Percentiles rank a stretch among this genome's conserved stretches.
These are phyloP conservation scores for Folsomia manolachei DNA, from an alignment of 2,888 invertebrate genomes.

Conservation along the genomic window DNA sequence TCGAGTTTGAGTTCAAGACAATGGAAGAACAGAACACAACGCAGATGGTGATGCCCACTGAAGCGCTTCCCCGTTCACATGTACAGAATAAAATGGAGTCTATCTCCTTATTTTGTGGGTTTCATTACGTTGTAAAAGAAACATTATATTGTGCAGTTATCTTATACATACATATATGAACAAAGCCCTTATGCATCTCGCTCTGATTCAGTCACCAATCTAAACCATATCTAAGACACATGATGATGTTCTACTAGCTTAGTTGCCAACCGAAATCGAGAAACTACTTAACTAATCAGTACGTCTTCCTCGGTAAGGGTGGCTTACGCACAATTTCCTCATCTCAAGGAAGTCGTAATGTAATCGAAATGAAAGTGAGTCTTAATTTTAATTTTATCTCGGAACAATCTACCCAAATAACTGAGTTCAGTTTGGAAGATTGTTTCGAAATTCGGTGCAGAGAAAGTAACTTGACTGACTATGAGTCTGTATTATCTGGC, in stretches of 20 bases:
- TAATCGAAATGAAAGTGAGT: neutral
- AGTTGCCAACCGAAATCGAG: neutral
- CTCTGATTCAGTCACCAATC: no score
- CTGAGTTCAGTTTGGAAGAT: neutral
- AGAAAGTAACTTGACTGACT: neutral
- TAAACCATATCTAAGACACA: no score
- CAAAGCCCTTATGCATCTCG: no score
- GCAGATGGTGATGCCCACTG: conserved; percentile 2
- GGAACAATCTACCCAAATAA: neutral
- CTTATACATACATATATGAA: no score
- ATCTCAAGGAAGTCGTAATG: neutral
- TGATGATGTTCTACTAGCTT: neutral
- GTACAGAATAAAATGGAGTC: no score
- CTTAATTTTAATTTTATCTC: conserved; percentile 8
- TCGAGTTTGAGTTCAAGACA: no score
- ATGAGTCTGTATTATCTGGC: no score
- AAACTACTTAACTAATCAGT: conserved; percentile 4
- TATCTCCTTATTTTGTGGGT: no score
- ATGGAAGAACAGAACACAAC: no score
- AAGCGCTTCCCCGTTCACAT: neutral
- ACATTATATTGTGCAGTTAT: no score
- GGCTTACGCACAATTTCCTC: neutral
- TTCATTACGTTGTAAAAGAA: no score
- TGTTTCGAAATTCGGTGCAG: neutral
- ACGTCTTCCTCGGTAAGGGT: neutral